Evolutionary conservation across 2,113 vertebrate genomes (phyloP), one percentile per base, ranked within the genome.

Genomic region (Lucifuga dentata): DNA sequence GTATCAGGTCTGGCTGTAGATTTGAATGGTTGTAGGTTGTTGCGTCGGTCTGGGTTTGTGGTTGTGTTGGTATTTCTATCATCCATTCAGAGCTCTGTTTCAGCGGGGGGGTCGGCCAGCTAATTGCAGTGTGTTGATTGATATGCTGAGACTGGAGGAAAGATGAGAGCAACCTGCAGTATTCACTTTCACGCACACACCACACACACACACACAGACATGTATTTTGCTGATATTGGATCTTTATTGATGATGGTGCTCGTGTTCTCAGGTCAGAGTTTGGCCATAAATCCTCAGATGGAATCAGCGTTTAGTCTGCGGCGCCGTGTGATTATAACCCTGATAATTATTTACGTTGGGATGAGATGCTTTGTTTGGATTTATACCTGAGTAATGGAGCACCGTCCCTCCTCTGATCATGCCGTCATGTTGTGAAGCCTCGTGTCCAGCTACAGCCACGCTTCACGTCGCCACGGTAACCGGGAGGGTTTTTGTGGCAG

Each of bases 101-200:
- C 32, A 43, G 16, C 16, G 33, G 3, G 40, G 36, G 40, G 33
- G 44, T 26, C 40, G 8, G 52, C 29, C 2, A n/a, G 59, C 59
- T 88, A 89, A 88, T 88, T 85, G 84, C 73, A 52, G 75, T 64
- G 56, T 66, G 84, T 23, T 75, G 84, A 89, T 48, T 78, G 86
- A 85, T 59, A 11, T 56, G 74, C 74, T 71, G 55, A 49, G 76
- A 43, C 79, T 83, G 81, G 76, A 74, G 76, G 84, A 81, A 87
- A 87, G 78, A 69, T 19, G 85, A 87, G 81, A 84, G 45, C 71
- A 20, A 71, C 48, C 83, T 76, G 73, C 64, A 15, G 83, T 76
- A 56, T 71, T 86, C 61, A 43, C 80, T 89, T 82, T 86, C 81
- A 75, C 72, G 21, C 29, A 5, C 10, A 61, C 41, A 33, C 40